Conservation (phyloP, 2,113 vertebrate species). For the Mesitornis unicolor region DNA sequence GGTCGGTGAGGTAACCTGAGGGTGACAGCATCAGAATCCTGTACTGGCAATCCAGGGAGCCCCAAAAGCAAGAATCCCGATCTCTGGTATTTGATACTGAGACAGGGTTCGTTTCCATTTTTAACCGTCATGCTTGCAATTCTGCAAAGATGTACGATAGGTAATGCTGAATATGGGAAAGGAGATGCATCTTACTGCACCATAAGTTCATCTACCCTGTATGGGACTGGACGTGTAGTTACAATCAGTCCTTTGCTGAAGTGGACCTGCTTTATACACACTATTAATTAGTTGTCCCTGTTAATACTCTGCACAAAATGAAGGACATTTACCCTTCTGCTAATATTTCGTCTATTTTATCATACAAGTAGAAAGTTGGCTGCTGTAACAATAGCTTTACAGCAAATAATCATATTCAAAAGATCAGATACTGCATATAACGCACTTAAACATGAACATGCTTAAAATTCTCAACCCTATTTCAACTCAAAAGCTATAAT, state of each 20-base stretch:
- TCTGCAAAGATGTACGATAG: not conserved
- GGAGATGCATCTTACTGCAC: not conserved
- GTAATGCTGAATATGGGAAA: not conserved
- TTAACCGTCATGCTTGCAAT: not conserved
- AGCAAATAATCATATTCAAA: not conserved
- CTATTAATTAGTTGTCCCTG: not conserved
- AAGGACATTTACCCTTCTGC: not conserved
- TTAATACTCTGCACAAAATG: not conserved
- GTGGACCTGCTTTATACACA: not conserved
- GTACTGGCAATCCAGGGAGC: not conserved
- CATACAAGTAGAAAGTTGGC: not conserved
- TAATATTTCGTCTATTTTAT: not conserved
- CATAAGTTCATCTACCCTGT: not conserved
- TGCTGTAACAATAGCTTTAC: not conserved
- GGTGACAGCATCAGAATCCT: not conserved
- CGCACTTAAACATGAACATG: not conserved
- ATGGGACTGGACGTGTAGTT: rapidly evolving
- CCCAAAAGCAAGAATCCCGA: not conserved
- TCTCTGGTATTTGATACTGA: not conserved
- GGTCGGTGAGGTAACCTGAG: not conserved
- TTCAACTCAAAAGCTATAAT: not conserved
- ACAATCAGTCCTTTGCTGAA: not conserved
- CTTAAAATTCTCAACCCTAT: not conserved
- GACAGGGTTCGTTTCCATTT: not conserved
- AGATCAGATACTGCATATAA: not conserved